Base-by-base conservation (phyloP, 1,140 invertebrate species). In the Sesamia nonagrioides region DNA sequence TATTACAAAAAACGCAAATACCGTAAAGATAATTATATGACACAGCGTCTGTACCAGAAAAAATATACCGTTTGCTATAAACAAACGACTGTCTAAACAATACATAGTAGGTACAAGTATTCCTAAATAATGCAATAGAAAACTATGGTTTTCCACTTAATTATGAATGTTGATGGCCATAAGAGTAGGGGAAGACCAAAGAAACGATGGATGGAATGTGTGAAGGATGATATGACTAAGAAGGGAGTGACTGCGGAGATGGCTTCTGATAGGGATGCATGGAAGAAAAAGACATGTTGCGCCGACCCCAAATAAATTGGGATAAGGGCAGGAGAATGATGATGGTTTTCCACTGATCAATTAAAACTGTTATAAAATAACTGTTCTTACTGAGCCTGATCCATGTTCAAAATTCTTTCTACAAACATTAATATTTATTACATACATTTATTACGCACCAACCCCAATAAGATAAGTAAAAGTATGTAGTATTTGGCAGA, bases 1-100 rank as follows among this genome's bases (percentile, higher is more conserved):
- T 18, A 63, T 66, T 69, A 50, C 21, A 69, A 45, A 48, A 69
- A 45, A 7, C 18, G 1, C 7, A 18, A 21, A 9, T 69, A 69
- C 18, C 21, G 66, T 50, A 33, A 9, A 13, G 1, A 5, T 18
- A 13, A 60, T 8, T 17, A n/a, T 45, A 45, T 37, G 8, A 2
- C 18, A 42, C 17, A 4, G 1, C 2, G 7, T 9, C 35, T 11
- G 7, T 33, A 35, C 27, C 35, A 61, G 33, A 54, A 54, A 54
- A 54, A 54, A 54, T 54, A 54, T 54, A 18, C 52, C 52, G 52
- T 54, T 54, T n/a, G 17, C n/a, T 54, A 8, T 18, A 9, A 17
- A 15, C 21, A 54, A 54, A 17, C 13, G 17, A 15, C 17, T 18
- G 40, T 54, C 52, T 18, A 54, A 13, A 54, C 21, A 17, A 21